These are phyloP conservation scores for Cuniculus paca DNA, from an alignment of 2,797 vertebrate species.

Conservation along the genomic window DNA sequence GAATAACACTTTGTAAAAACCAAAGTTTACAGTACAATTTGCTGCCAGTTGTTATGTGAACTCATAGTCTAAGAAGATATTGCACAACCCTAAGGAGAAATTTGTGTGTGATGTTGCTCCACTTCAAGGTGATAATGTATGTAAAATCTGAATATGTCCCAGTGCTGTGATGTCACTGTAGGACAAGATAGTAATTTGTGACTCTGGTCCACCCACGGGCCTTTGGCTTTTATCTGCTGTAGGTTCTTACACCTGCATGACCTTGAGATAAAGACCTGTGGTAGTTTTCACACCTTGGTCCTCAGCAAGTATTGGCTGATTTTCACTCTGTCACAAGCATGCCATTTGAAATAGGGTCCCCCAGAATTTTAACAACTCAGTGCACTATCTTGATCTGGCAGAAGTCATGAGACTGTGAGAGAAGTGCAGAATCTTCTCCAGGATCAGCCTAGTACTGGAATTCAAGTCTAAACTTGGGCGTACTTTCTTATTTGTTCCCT, in stretches of 20 bases:
- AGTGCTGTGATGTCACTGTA: neutral
- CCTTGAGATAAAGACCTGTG: too few relatives aligned
- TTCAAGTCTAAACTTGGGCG: neutral
- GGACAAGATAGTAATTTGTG: neutral
- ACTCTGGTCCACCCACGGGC: neutral
- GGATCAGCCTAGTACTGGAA: accelerated
- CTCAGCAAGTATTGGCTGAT: too few relatives aligned
- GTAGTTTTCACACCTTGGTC: neutral
- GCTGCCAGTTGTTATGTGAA: neutral
- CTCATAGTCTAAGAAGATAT: neutral
- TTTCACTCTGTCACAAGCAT: neutral
- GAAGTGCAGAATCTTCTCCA: neutral
- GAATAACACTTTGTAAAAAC: neutral
- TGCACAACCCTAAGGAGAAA: neutral
- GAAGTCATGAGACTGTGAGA: neutral
- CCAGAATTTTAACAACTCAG: neutral
- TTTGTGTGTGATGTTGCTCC: too few relatives aligned
- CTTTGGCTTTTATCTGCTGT: neutral
- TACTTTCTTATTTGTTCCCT: neutral
- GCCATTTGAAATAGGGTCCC: too few relatives aligned
- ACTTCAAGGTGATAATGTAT: neutral
- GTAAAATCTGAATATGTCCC: neutral
- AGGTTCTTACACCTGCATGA: neutral
- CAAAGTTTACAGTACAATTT: too few relatives aligned
- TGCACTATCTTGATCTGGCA: neutral